phyloP scores from a whole-genome alignment of 2,888 invertebrate genomes.

The Fragum fragum region DNA sequence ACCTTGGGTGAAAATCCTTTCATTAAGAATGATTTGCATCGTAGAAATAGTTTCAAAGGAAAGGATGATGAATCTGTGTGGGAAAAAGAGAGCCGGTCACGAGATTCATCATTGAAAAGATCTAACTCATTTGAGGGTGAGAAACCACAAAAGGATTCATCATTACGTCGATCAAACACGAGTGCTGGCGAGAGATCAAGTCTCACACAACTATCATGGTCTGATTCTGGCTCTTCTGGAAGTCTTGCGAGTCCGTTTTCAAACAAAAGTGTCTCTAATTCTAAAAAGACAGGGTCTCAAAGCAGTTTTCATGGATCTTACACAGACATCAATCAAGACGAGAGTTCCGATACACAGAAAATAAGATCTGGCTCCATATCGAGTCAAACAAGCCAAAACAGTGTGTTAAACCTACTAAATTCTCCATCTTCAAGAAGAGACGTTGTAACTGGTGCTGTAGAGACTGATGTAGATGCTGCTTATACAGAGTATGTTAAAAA shows the following conservation, averaged over 20 bases:
- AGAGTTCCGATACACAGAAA: conserved; percentile 23
- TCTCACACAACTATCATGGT: conserved; percentile 60
- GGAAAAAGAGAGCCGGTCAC: conserved; percentile 57
- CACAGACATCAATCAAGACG: conserved; percentile 30
- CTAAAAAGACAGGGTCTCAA: conserved; percentile 36
- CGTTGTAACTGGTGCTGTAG: conserved; percentile 49
- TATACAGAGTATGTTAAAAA: conserved; percentile 42
- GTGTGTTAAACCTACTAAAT: conserved; percentile 54
- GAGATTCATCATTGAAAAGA: conserved; percentile 58
- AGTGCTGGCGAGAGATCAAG: conserved; percentile 59
- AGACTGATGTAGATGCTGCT: conserved; percentile 66
- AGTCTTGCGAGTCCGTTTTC: conserved; percentile 42
- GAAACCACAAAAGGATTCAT: conserved; percentile 33
- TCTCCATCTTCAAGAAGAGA: conserved; percentile 41
- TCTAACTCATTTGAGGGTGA: conserved; percentile 47
- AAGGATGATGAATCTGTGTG: conserved; percentile 61
- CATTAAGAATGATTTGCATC: conserved; percentile 63
- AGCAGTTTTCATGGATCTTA: conserved; percentile 53
- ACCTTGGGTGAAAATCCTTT: conserved; percentile 69
- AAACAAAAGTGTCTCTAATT: neutral
- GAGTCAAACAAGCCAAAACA: conserved; percentile 52
- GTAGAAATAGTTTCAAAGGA: conserved; percentile 52
- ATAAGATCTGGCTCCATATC: conserved; percentile 36
- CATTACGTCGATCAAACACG: conserved; percentile 53
- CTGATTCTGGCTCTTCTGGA: conserved; percentile 61